Conservation (phyloP, 1,140 invertebrate genomes). For the Platorchestia sp. region DNA sequence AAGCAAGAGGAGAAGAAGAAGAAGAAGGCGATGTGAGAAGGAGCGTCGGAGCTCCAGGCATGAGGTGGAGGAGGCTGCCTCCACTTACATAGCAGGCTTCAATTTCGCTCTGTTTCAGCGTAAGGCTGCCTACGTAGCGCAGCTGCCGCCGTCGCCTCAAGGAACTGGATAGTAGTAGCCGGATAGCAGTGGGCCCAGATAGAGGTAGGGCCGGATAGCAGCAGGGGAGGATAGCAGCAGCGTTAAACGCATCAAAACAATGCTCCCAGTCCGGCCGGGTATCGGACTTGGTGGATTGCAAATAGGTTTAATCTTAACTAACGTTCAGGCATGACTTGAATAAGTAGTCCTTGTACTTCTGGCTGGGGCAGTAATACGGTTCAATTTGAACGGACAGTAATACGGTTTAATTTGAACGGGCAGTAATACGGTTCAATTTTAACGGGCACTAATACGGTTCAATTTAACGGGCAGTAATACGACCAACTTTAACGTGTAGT, state of each 20-base stretch:
- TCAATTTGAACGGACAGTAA: too few relatives aligned
- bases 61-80: background rate
- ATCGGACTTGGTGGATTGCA: background rate
- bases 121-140: background rate
- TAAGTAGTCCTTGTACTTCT: background rate
- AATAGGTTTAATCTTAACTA: background rate
- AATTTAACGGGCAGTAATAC: too few relatives aligned
- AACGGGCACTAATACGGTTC: too few relatives aligned
- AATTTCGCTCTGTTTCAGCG: background rate
- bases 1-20: background rate
- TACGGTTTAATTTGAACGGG: too few relatives aligned
- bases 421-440: too few relatives aligned
- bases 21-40: background rate
- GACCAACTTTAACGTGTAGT: too few relatives aligned
- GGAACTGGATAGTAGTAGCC: background rate
- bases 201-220: too few relatives aligned
- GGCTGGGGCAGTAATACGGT: too few relatives aligned
- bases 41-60: background rate
- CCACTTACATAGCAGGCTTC: background rate
- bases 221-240: background rate
- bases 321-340: background rate
- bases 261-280: too few relatives aligned
- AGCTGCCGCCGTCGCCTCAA: background rate
- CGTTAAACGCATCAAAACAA: background rate
- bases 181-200: background rate